Evolutionary conservation across 2,113 vertebrate species (phyloP), one percentile per base, ranked within the genome.

Genomic region (Strix aluco): DNA sequence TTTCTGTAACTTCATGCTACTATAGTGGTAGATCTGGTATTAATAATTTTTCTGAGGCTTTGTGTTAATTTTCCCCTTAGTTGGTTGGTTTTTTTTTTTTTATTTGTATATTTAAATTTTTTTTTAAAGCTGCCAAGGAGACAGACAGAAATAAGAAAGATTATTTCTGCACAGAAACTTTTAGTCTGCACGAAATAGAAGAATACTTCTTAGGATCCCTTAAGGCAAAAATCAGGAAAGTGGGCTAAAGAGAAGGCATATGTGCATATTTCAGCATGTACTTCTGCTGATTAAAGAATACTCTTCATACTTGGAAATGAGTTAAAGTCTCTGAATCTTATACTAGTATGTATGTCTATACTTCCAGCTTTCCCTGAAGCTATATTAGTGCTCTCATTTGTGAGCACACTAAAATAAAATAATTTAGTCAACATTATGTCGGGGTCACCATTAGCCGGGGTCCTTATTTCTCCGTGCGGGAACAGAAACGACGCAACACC

Each of bases 281-380:
- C 59, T 92, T 75, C 71, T 95, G 82, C 79, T 86, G 88, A 97
- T 88, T 82, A 94, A 92, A 94, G 74, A 88, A 47, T 13, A 82
- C 19, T 90, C 34, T 63, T 90, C 66, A 57, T 36, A 57, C 13
- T 61, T 80, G 40, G 71, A 93, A 86, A 67, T n/a, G 5, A 79
- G 38, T 63, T 94, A 55, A 90, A 96, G 34, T 79, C 66, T 26
- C n/a, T 36, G 38, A 74, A 36, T 79, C 47, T 75, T 79, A 71
- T 22, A 46, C 15, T 17, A 54, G 34, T 32, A 51, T 63, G 49
- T 59, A 82, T 26, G 30, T 55, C 55, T 66, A 44, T 25, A 66
- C 17, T 71, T 59, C 78, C 9, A 69, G 9, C 19, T 77, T 67
- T 57, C 42, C 59, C 49, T 47, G 3, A 0, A 83, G 29, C 36